Conservation (phyloP, 2,797 vertebrate genomes). For the Microcaecilia unicolor region DNA sequence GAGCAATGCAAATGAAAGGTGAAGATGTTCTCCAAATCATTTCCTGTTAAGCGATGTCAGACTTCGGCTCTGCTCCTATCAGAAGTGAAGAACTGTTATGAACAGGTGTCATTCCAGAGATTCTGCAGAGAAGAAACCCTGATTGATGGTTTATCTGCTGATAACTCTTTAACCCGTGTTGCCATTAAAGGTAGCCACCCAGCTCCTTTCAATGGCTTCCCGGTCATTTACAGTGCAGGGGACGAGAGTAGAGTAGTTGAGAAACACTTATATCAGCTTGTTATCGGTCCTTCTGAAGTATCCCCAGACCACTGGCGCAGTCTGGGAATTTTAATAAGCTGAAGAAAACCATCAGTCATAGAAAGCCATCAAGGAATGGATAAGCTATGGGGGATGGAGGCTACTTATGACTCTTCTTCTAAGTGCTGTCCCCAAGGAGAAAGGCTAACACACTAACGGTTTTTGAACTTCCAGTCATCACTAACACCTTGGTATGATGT, state of each 20-base stretch:
- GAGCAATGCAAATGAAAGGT: too few relatives aligned
- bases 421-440: slow-evolving; percentile 9
- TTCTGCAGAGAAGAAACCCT: slow-evolving; percentile 17
- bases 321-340: slow-evolving; percentile 20
- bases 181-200: background rate
- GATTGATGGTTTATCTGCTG: slow-evolving; percentile 11
- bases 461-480: slow-evolving; percentile 7
- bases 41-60: too few relatives aligned
- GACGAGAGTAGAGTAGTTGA: slow-evolving; percentile 1
- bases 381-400: slow-evolving; percentile 8
- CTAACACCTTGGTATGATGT: background rate
- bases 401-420: background rate
- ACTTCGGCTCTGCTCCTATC: too few relatives aligned
- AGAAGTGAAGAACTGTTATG: too few relatives aligned
- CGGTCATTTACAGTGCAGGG: slow-evolving; percentile 7
- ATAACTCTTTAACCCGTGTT: slow-evolving; percentile 27
- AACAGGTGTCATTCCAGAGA: slow-evolving; percentile 15
- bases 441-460: slow-evolving; percentile 5
- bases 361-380: slow-evolving; percentile 1
- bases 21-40: too few relatives aligned
- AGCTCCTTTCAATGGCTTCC: background rate
- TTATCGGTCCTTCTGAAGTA: slow-evolving; percentile 5
- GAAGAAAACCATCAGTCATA: slow-evolving; percentile 13
- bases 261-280: slow-evolving; percentile 8
- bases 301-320: slow-evolving; percentile 5